A percentile compares a stretch with the other conserved stretches of the same genome.
Conservation (phyloP, 2,888 invertebrate genomes). For the Megastigmus dorsalis region DNA sequence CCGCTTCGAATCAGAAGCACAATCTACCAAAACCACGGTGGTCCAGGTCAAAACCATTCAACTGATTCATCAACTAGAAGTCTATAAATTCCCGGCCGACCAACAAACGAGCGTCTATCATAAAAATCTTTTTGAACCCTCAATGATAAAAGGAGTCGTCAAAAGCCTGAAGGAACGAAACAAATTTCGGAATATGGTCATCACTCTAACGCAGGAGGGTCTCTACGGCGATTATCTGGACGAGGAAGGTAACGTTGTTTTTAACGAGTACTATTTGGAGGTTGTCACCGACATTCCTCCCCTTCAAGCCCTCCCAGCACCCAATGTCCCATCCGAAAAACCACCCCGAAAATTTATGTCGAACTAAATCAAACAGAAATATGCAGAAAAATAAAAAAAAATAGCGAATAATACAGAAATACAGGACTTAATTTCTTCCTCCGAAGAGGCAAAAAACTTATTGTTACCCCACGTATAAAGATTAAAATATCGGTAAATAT, state of each 20-base stretch:
- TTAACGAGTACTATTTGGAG: constrained; percentile 48
- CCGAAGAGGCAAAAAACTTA: no score
- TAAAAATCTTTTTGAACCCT: constrained; percentile 48
- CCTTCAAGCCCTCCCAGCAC: background rate
- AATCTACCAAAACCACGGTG: constrained; percentile 35
- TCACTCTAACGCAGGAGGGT: constrained; percentile 48
- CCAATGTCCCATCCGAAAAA: constrained; percentile 26
- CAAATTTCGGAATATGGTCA: constrained; percentile 48
- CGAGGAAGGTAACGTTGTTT: constrained; percentile 55
- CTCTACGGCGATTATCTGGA: constrained; percentile 53
- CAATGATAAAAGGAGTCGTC: constrained; percentile 48
- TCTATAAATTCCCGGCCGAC: constrained; percentile 51
- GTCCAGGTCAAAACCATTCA: constrained; percentile 50
- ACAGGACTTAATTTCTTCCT: constrained; percentile 16
- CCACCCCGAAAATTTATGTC: constrained; percentile 38
- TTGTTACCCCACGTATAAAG: no score
- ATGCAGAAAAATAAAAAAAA: background rate
- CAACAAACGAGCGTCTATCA: constrained; percentile 42
- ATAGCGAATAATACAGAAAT: background rate
- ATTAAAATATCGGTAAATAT: constrained; percentile 44
- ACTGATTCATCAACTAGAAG: constrained; percentile 51
- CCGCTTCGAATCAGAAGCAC: constrained; percentile 50
- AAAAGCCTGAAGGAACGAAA: constrained; percentile 53
- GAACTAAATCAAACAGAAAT: constrained; percentile 42
- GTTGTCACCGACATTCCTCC: constrained; percentile 8